Evolutionary conservation across 2,888 invertebrate genomes (phyloP).

Genomic region (Maniola hyperantus): DNA sequence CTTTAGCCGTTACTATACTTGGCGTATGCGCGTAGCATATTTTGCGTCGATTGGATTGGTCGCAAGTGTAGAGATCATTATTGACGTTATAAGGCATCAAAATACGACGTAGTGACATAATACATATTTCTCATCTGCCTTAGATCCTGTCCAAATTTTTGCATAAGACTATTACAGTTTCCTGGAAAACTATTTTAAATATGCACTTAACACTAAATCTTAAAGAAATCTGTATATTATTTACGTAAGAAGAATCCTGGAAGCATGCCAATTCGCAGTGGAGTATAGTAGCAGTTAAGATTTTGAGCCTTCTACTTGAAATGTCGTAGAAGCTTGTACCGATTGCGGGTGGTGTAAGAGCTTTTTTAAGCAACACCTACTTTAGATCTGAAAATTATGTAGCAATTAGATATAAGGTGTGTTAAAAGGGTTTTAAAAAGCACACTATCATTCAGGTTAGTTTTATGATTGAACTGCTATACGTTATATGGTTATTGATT

Average conservation of each 20-base stretch:
- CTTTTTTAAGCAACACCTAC: neutral
- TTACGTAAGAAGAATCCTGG: conserved; percentile 6
- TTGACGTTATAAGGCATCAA: no score
- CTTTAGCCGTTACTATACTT: no score
- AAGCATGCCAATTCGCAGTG: conserved; percentile 9
- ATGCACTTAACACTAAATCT: neutral
- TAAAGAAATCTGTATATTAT: conserved; percentile 11
- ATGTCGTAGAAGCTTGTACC: conserved; percentile 2
- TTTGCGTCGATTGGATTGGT: no score
- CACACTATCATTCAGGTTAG: no score
- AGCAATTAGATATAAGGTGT: neutral
- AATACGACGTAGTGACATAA: no score
- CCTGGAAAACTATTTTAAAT: neutral
- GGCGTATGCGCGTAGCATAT: no score
- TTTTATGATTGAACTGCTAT: neutral
- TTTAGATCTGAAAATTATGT: neutral
- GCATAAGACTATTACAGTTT: neutral
- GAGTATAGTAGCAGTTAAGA: conserved; percentile 9
- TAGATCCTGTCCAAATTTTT: no score
- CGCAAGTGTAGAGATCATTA: no score
- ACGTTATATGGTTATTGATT: no score
- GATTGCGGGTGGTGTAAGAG: neutral
- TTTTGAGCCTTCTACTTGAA: conserved; percentile 9
- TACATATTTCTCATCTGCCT: neutral
- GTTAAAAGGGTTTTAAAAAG: neutral